These are phyloP conservation scores for Characodon lateralis DNA, from an alignment of 2,797 vertebrate genomes.

Conservation along the genomic window DNA sequence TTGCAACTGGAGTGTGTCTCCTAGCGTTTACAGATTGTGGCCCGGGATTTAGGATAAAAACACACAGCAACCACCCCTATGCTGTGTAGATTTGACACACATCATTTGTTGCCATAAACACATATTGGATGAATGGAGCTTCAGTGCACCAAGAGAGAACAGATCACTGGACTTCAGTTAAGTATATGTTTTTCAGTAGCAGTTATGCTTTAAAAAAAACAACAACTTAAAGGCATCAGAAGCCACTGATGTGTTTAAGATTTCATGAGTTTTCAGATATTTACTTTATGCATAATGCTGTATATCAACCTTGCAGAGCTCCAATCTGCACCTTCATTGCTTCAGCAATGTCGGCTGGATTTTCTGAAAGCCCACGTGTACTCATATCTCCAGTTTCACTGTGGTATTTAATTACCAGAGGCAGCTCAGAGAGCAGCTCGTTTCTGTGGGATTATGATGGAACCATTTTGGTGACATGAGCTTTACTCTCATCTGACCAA, in stretches of 20 bases:
- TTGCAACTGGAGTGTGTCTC: neutral
- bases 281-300: neutral
- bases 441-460: neutral
- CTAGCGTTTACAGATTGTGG: neutral
- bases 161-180: neutral
- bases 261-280: neutral
- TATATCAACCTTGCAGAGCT: neutral
- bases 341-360: no score
- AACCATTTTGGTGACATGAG: neutral
- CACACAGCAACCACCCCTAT: neutral
- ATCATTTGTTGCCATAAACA: neutral
- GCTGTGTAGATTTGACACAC: neutral
- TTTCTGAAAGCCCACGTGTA: neutral
- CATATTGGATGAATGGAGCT: neutral
- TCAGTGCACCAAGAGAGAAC: neutral
- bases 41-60: neutral
- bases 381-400: neutral
- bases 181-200: neutral
- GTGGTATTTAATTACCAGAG: neutral
- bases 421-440: neutral
- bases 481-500: neutral
- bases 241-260: neutral
- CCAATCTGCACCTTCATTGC: neutral
- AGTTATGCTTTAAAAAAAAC: neutral
- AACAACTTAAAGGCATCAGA: neutral